Percentiles rank a stretch among this genome's conserved stretches.
Conservation (phyloP, 2,113 vertebrate genomes). For the Pituophis catenifer region DNA sequence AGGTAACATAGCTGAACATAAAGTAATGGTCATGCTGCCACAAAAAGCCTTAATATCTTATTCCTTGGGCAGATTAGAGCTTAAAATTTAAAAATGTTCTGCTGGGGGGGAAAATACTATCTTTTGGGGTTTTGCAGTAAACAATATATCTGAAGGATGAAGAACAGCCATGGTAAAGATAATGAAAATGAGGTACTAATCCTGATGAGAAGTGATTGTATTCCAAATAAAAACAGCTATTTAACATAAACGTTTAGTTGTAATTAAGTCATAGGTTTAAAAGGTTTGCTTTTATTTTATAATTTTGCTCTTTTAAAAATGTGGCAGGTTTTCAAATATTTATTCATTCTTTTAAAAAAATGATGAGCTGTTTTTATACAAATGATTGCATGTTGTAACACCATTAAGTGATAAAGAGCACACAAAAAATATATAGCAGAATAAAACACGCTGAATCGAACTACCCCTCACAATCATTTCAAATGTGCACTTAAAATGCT, state of each 20-base stretch:
- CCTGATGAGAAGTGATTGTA: neutral
- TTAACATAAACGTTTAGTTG: neutral
- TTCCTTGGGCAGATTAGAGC: neutral
- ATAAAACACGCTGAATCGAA: neutral
- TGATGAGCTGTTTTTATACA: neutral
- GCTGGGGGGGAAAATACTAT: neutral
- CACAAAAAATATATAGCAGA: neutral
- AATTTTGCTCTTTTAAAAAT: neutral
- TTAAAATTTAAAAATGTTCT: neutral
- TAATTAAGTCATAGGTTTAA: neutral
- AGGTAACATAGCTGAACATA: neutral
- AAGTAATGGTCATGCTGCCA: neutral
- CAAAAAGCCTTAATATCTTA: neutral
- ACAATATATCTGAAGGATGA: no score
- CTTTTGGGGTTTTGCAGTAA: neutral
- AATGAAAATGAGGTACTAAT: neutral
- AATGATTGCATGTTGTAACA: neutral
- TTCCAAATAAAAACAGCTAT: neutral
- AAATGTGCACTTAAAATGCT: neutral
- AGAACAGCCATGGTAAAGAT: neutral
- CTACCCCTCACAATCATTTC: neutral
- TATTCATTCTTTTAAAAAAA: neutral
- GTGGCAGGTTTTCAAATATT: neutral
- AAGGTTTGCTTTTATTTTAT: neutral
- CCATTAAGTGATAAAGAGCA: neutral